Conservation (phyloP, 2,888 invertebrate genomes). For the Sisyra terminalis region DNA sequence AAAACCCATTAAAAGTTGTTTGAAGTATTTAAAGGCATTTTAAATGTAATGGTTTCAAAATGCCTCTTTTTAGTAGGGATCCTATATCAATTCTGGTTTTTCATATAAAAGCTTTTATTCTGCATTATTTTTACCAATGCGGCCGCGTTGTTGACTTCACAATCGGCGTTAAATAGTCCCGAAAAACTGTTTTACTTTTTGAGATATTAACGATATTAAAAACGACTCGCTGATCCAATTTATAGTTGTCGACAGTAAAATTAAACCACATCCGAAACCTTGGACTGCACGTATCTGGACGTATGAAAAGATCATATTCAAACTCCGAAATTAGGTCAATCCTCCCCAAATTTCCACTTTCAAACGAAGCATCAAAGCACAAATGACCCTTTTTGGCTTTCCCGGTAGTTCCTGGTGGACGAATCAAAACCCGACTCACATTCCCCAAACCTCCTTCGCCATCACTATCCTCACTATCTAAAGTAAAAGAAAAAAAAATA, state of each 20-base stretch:
- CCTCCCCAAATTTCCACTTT: slow-evolving; percentile 91
- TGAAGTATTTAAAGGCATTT: too few species aligned
- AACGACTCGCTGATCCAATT: slow-evolving; percentile 86
- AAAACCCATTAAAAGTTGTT: too few species aligned
- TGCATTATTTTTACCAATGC: too few species aligned
- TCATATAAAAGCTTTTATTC: too few species aligned
- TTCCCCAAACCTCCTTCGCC: slow-evolving; percentile 89
- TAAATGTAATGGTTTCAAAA: too few species aligned
- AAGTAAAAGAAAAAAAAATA: not conserved
- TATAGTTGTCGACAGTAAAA: slow-evolving; percentile 93
- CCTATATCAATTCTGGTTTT: too few species aligned
- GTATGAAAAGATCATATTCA: slow-evolving; percentile 90
- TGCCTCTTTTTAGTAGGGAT: too few species aligned
- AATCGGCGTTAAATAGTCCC: slow-evolving; percentile 82
- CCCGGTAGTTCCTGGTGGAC: slow-evolving; percentile 83
- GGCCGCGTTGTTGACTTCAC: slow-evolving; percentile 81
- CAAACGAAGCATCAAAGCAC: slow-evolving; percentile 94
- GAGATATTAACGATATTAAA: slow-evolving; percentile 96
- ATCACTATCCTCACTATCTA: slow-evolving; percentile 84
- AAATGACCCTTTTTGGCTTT: slow-evolving; percentile 92
- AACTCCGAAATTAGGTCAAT: slow-evolving; percentile 86
- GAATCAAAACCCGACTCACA: slow-evolving; percentile 71
- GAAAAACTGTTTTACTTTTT: slow-evolving; percentile 77
- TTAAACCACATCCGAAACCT: slow-evolving; percentile 92
- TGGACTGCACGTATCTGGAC: slow-evolving; percentile 94